A percentile compares a stretch with the other conserved stretches of the same genome.
phyloP scores from a whole-genome alignment of 2,888 invertebrate genomes.

The Cosmia trapezina region DNA sequence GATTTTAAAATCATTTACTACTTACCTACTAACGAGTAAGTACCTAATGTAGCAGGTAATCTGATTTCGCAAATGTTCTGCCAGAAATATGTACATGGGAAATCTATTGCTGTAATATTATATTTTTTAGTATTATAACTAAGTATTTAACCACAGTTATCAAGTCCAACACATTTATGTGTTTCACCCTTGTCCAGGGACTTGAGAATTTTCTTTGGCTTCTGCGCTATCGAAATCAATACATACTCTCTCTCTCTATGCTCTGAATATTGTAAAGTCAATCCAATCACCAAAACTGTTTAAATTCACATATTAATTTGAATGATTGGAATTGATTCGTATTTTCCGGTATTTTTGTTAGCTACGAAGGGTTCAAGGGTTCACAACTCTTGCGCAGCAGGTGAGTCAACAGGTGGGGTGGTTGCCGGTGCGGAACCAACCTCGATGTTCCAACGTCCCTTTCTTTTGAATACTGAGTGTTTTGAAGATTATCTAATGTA shows the following conservation, averaged over 20 bases:
- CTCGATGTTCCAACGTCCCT: constrained; percentile 66
- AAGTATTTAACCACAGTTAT: background rate
- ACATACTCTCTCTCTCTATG: background rate
- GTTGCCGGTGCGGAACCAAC: constrained; percentile 81
- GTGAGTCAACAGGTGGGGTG: constrained; percentile 90
- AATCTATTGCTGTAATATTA: background rate
- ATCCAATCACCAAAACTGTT: background rate
- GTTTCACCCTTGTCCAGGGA: background rate
- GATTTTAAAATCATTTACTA: background rate
- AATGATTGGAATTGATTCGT: constrained; percentile 36
- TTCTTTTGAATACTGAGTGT: constrained; percentile 52
- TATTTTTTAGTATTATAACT: too few species aligned
- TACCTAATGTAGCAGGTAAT: background rate
- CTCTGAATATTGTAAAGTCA: background rate
- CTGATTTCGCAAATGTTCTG: background rate
- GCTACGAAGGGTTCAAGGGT: constrained; percentile 60
- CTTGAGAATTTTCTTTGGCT: background rate
- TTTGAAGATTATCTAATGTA: constrained; percentile 37
- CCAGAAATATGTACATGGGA: background rate
- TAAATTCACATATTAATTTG: constrained; percentile 4
- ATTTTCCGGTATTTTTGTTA: constrained; percentile 36
- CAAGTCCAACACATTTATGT: background rate
- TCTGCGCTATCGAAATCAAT: background rate
- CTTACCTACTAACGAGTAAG: background rate
- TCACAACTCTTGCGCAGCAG: constrained; percentile 77